Base-by-base conservation (phyloP, 2,888 invertebrate species). In the Hemicrepidius hirtus region DNA sequence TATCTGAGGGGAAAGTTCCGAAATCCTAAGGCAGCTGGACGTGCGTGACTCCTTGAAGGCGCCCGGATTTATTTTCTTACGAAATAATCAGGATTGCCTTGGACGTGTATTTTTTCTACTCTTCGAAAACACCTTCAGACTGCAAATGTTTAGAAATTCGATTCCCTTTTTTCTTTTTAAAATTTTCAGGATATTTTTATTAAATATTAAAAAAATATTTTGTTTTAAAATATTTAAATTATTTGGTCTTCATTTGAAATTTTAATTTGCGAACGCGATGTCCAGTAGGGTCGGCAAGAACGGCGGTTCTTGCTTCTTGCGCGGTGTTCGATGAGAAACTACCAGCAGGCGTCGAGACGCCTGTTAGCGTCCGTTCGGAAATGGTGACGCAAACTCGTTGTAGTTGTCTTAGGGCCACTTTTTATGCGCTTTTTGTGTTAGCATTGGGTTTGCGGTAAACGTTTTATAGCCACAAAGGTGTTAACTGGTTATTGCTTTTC, bases 361-460 rank as follows among this genome's bases (percentile, higher is more conserved):
- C 49, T 55, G 66, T 66, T 66, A 55, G 55, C 55, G 66, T 66
- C 32, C 66, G 55, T 66, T 16, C 66, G 24, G 28, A 37, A 66
- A 66, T 37, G 41, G 55, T 66, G 66, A 66, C 66, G 66, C 66
- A 66, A 55, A 55, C 66, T 66, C 66, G 53, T 66, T 66, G 66
- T 66, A 41, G 24, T 66, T 57, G 20, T 53, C 41, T 55, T 53
- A 53, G 28, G 53, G 13, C 13, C 12, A 53, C 28, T 28, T 53
- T 53, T 53, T 53, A 53, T 16, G 53, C 24, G 28, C 53, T 13
- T 53, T 53, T 53, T 53, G n/a, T 32, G 28, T 32, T 32, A n/a
- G 21, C 12, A 28, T 12, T 53, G 53, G 28, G 24, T 16, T 53
- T 53, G 24, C 24, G n/a, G 28, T 53, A 16, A 53, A 13, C 53